These are phyloP conservation scores for Chaunax sp. DNA, from an alignment of 2,797 vertebrate genomes.

Conservation along the genomic window DNA sequence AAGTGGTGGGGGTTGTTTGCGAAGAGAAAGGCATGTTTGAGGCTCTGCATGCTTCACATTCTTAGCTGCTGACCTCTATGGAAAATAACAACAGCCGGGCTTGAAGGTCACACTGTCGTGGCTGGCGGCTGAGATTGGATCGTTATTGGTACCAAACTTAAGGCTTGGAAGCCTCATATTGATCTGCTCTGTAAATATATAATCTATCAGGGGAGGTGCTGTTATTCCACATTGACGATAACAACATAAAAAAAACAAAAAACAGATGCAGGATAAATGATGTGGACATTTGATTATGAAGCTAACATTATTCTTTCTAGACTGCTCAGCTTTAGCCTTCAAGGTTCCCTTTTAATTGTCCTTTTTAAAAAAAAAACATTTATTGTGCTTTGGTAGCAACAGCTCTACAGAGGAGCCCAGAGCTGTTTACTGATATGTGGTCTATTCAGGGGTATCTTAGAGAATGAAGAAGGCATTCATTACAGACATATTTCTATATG, in stretches of 20 bases:
- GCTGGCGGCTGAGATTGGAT: conserved; percentile 44
- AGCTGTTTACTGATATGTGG: not conserved
- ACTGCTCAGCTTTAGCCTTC: not conserved
- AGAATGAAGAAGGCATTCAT: not conserved
- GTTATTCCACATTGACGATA: not conserved
- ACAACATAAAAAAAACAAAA: not conserved
- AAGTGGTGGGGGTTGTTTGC: conserved; percentile 55
- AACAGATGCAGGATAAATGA: not conserved
- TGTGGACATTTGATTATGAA: not conserved
- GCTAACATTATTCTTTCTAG: not conserved
- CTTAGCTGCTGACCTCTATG: conserved; percentile 83
- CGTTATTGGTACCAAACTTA: conserved; percentile 39
- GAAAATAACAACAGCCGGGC: conserved; percentile 82
- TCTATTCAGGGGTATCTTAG: not conserved
- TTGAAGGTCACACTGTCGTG: conserved; percentile 74
- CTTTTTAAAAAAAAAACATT: no score
- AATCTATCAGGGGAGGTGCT: not conserved
- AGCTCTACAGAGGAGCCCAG: no score
- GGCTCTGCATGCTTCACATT: conserved; percentile 79
- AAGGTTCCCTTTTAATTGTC: no score
- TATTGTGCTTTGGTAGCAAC: not conserved
- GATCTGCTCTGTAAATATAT: conserved; percentile 3
- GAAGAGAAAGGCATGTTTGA: conserved; percentile 71
- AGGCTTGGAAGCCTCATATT: conserved; percentile 3
- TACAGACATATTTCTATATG: not conserved